phyloP scores from a whole-genome alignment of 2,113 vertebrate species.

The Notiomystis cincta region DNA sequence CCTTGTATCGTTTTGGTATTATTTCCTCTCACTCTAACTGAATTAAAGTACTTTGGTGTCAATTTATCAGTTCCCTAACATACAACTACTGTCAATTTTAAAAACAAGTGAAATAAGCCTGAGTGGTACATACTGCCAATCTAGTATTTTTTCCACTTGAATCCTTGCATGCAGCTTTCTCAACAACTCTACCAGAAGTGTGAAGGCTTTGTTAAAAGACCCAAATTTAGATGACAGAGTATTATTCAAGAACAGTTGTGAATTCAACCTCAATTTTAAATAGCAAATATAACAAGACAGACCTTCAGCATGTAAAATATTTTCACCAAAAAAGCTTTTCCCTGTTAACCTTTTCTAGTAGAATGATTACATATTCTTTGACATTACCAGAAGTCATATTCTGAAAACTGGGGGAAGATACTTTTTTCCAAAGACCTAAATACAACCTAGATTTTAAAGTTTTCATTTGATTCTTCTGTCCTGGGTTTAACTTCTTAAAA shows the following conservation, averaged over 20 bases:
- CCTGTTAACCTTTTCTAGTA: neutral
- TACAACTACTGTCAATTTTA: neutral
- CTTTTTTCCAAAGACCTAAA: neutral
- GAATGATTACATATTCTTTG: neutral
- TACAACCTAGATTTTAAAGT: neutral
- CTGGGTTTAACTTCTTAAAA: neutral
- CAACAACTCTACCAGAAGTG: neutral
- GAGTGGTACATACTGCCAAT: neutral
- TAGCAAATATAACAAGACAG: neutral
- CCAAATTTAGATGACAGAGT: neutral
- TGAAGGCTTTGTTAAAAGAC: neutral
- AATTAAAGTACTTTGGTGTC: neutral
- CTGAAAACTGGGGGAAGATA: neutral
- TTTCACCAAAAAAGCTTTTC: neutral
- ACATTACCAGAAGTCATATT: neutral
- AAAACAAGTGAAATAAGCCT: neutral
- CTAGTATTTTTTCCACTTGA: neutral
- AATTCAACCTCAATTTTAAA: neutral
- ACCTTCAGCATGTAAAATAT: neutral
- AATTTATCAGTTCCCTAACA: neutral
- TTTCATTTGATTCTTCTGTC: neutral
- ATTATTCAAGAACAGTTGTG: neutral
- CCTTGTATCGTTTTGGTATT: neutral
- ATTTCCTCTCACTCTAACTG: neutral
- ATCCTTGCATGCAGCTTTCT: neutral